A percentile compares a stretch with the other conserved stretches of the same genome.
phyloP scores from a whole-genome alignment of 2,888 invertebrate species.

The Diachrysia chrysitis region DNA sequence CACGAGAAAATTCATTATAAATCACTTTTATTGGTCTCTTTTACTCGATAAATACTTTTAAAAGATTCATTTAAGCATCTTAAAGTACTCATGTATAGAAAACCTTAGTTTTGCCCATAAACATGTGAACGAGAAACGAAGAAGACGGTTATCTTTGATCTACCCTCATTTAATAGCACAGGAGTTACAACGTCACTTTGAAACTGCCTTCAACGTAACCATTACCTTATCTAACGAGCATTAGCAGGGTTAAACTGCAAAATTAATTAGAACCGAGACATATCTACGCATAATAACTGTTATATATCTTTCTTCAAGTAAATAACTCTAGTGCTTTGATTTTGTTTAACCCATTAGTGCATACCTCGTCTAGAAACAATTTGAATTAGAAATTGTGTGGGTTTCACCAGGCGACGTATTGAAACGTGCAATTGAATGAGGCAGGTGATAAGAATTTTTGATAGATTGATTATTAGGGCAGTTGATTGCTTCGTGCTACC shows the following conservation, averaged over 20 bases:
- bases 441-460: conserved; percentile 37
- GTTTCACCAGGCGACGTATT: conserved; percentile 44
- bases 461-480: conserved; percentile 46
- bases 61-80: not conserved
- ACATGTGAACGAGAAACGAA: not conserved
- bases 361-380: conserved; percentile 38
- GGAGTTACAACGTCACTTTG: conserved; percentile 22
- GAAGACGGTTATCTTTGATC: conserved; percentile 23
- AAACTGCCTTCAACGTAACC: conserved; percentile 35
- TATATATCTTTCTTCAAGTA: conserved; percentile 26
- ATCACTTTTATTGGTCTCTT: not conserved
- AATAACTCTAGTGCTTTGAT: conserved; percentile 31
- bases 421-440: conserved; percentile 43
- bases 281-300: conserved; percentile 34
- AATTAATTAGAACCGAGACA: conserved; percentile 39
- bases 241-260: conserved; percentile 39
- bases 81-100: not conserved
- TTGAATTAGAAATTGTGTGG: conserved; percentile 50
- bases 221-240: conserved; percentile 53
- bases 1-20: conserved; percentile 7
- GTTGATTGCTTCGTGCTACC: conserved; percentile 46
- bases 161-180: conserved; percentile 23
- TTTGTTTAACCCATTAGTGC: conserved; percentile 38
- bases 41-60: not conserved
- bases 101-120: not conserved